Base-by-base conservation (phyloP, 2,888 invertebrate species). In the Cloeon dipterum region DNA sequence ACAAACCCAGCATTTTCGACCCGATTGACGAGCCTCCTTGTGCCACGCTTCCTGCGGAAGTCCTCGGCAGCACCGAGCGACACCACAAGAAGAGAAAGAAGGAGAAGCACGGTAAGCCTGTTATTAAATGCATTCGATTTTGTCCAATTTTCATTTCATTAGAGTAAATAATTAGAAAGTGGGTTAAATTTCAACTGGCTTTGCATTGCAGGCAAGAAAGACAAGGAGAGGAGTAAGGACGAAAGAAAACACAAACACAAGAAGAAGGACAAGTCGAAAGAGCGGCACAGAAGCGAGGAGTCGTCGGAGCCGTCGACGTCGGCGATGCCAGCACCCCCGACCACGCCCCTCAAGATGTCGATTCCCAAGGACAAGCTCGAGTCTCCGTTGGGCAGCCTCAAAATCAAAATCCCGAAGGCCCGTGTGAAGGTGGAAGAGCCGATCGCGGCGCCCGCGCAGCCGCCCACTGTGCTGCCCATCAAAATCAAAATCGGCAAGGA, bases 361-460 rank as follows among this genome's bases (percentile, higher is more conserved):
- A 68, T 68, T 42, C 62, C 66, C 4, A 68, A 68, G 50, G 68
- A 69, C 40, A 68, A 67, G 49, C 50, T 67, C 5, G 23, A 7
- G 7, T 14, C 29, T n/a, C 29, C 29, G 5, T 7, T 29, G 29
- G 16, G 7, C 2, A 72, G 74, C 1, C 51, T 83, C 34, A 82
- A 82, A 54, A 76, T 83, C 35, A 83, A 81, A 54, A 83, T 83
- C 36, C 73, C 77, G 1, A 79, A 77, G 50, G 78, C 79, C 43
- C 61, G 74, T 36, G 54, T 79, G 29, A 70, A 72, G 45, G 49
- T 44, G 13, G 62, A 62, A 35, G 68, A 57, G 43, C 55, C 50
- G 47, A 46, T 50, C 51, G 36, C 65, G 55, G 1, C 58, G 55
- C 18, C 43, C 40, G 42, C 44, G 37, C 43, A 46, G 36, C 21